Conservation (phyloP, 2,797 vertebrate species). For the Parotocinclus haroldoi region DNA sequence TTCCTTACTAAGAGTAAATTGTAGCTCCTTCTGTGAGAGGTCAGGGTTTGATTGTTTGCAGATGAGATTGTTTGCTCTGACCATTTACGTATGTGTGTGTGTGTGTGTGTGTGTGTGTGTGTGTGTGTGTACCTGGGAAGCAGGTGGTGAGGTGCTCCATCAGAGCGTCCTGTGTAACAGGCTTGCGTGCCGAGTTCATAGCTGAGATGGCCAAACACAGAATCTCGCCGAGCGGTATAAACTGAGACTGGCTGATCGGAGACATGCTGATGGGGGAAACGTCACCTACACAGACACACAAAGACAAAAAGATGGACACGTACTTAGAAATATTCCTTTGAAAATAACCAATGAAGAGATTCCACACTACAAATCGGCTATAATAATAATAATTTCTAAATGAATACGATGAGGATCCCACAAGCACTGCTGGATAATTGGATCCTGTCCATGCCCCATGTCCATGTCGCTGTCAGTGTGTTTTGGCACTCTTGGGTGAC, state of each 20-base stretch:
- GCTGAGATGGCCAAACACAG: constrained; percentile 97
- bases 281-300: constrained; percentile 80
- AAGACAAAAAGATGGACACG: constrained; percentile 37
- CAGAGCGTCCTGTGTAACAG: constrained; percentile 97
- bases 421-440: no score
- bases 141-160: constrained; percentile 97
- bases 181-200: constrained; percentile 97
- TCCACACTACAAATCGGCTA: no score
- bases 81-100: constrained; percentile 4
- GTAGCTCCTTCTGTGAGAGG: no score
- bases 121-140: constrained; percentile 87
- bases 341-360: no score
- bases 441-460: no score
- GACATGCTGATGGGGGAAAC: constrained; percentile 99
- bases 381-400: no score
- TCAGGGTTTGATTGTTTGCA: no score
- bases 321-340: not conserved
- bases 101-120: constrained; percentile 48
- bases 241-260: constrained; percentile 99
- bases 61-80: no score
- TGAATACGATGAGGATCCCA: no score
- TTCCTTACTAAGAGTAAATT: no score
- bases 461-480: no score
- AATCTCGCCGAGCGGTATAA: constrained; percentile 98
- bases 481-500: no score